These are phyloP conservation scores for Drosophila picticornis DNA, from an alignment of 2,888 invertebrate genomes.

Conservation along the genomic window DNA sequence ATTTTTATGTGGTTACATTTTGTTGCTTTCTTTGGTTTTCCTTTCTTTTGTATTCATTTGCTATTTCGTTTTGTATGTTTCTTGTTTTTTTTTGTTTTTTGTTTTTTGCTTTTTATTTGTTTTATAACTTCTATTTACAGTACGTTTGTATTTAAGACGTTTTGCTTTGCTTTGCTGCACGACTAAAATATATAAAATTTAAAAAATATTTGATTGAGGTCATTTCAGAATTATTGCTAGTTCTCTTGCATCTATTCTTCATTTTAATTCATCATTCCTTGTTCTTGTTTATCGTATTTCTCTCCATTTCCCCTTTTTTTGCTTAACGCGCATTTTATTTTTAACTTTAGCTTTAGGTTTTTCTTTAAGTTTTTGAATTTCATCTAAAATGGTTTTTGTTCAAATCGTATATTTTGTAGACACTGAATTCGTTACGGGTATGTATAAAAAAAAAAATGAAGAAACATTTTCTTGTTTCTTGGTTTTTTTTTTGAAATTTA, in stretches of 20 bases:
- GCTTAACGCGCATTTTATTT: constrained; percentile 20
- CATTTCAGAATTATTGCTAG: constrained; percentile 85
- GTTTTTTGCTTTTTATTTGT: constrained; percentile 25
- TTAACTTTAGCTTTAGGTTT: constrained; percentile 27
- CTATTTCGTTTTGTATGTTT: constrained; percentile 52
- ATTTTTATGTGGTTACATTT: constrained; percentile 72
- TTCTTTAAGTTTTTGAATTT: constrained; percentile 61
- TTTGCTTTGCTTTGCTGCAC: constrained; percentile 58
- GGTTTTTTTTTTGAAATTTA: constrained; percentile 6
- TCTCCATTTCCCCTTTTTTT: constrained; percentile 8
- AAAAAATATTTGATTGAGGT: constrained; percentile 85
- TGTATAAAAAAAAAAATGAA: constrained; percentile 67
- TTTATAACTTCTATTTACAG: constrained; percentile 50
- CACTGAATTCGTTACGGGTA: constrained; percentile 67
- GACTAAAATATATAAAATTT: constrained; percentile 81
- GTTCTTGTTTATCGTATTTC: constrained; percentile 9
- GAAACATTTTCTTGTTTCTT: constrained; percentile 47
- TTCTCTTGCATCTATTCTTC: constrained; percentile 48
- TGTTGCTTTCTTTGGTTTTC: constrained; percentile 31
- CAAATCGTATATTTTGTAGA: constrained; percentile 77
- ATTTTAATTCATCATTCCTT: constrained; percentile 15
- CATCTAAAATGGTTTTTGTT: constrained; percentile 62
- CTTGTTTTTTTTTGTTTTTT: not conserved
- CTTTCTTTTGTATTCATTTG: constrained; percentile 57
- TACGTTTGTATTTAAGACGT: constrained; percentile 36